Evolutionary conservation across 1,140 invertebrate species (phyloP).

Genomic region (Pseudomyrmex sp.): DNA sequence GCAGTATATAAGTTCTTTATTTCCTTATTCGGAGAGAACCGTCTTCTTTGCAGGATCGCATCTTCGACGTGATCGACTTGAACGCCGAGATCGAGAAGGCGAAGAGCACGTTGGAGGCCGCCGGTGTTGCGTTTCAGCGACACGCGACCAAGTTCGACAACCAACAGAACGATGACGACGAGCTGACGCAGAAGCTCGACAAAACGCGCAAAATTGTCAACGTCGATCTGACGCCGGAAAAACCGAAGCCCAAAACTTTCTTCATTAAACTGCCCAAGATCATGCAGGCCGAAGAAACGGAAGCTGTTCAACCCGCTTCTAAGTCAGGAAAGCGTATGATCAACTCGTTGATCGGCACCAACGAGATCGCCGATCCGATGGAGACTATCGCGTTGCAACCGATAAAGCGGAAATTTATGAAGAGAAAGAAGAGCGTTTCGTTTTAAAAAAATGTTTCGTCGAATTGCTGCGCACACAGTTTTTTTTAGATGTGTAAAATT

Average conservation of each 20-base stretch:
- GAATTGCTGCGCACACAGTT: not conserved
- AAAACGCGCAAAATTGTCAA: conserved; percentile 75
- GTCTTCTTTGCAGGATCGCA: conserved; percentile 76
- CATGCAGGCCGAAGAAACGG: conserved; percentile 61
- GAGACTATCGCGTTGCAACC: conserved; percentile 56
- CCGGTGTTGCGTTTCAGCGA: conserved; percentile 77
- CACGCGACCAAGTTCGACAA: conserved; percentile 83
- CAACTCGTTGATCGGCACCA: conserved; percentile 75
- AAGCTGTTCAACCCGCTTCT: conserved; percentile 51
- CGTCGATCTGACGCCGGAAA: conserved; percentile 57
- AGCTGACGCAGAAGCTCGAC: conserved; percentile 74
- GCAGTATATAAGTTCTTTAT: not conserved
- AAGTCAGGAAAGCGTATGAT: conserved; percentile 53
- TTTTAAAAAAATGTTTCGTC: conserved; percentile 68
- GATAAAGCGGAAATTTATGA: conserved; percentile 73
- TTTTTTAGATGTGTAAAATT: conserved; percentile 1
- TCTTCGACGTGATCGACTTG: conserved; percentile 83
- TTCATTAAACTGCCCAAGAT: conserved; percentile 76
- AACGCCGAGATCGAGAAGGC: conserved; percentile 82
- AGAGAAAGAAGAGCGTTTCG: conserved; percentile 81
- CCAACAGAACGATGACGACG: conserved; percentile 62
- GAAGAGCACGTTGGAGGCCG: conserved; percentile 77
- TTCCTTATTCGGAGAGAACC: not conserved
- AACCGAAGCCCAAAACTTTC: conserved; percentile 63
- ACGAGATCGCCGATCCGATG: conserved; percentile 59